These are phyloP conservation scores for Apotomis turbidana DNA, from an alignment of 2,888 invertebrate genomes.

Conservation along the genomic window DNA sequence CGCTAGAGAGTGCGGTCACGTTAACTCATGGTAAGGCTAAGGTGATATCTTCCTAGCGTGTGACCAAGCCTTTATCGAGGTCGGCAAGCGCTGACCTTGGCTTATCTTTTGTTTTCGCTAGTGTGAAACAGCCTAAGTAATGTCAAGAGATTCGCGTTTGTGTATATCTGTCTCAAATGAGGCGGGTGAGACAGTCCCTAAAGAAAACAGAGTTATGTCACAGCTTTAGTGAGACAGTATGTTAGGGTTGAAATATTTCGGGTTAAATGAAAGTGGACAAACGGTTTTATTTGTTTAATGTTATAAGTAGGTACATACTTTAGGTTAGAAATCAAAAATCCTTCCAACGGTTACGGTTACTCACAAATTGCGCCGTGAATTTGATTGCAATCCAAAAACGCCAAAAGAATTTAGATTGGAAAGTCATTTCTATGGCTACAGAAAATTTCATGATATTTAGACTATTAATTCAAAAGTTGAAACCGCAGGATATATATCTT, in stretches of 20 bases:
- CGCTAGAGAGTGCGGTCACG: too few relatives aligned
- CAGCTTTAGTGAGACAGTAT: conserved; percentile 29
- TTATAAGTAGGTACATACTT: background rate
- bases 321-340: too few relatives aligned
- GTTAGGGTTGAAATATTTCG: conserved; percentile 16
- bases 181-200: conserved; percentile 36
- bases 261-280: background rate
- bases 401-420: too few relatives aligned
- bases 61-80: background rate
- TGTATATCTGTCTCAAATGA: conserved; percentile 41
- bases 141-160: conserved; percentile 32
- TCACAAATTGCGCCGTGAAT: too few relatives aligned
- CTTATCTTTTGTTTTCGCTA: conserved; percentile 34
- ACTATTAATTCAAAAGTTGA: too few relatives aligned
- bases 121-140: conserved; percentile 26
- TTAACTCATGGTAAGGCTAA: too few relatives aligned
- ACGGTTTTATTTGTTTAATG: background rate
- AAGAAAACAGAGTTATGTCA: conserved; percentile 32
- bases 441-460: too few relatives aligned
- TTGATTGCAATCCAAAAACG: too few relatives aligned
- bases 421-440: too few relatives aligned
- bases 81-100: conserved; percentile 11
- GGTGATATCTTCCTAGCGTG: background rate
- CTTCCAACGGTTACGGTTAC: too few relatives aligned
- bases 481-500: too few relatives aligned